Evolutionary conservation across 2,797 vertebrate genomes (phyloP).

Genomic region (Carduelis carduelis): DNA sequence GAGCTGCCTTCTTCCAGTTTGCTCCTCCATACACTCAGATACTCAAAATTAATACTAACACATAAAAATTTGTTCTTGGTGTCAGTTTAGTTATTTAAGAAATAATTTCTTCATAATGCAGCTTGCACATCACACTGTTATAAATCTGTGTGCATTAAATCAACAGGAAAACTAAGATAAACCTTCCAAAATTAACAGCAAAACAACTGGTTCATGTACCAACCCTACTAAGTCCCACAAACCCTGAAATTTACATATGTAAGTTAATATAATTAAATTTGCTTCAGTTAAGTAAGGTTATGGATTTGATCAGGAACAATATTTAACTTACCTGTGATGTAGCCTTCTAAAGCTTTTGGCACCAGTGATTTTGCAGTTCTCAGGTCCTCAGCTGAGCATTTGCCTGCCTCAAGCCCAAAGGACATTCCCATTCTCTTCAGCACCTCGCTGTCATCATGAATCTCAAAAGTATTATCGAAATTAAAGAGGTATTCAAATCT

Average conservation of each 20-base stretch:
- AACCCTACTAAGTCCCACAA: neutral
- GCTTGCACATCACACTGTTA: neutral
- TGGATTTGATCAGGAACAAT: neutral
- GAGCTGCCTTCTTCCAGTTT: neutral
- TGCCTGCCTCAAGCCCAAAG: slow-evolving; percentile 82
- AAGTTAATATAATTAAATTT: neutral
- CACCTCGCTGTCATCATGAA: slow-evolving; percentile 85
- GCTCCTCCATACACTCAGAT: neutral
- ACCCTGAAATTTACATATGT: neutral
- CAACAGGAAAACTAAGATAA: neutral
- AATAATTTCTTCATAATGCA: neutral
- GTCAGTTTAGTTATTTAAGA: neutral
- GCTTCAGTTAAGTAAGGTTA: neutral
- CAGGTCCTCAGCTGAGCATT: slow-evolving; percentile 81
- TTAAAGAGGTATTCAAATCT: slow-evolving; percentile 90
- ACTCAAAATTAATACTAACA: neutral
- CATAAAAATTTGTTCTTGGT: neutral
- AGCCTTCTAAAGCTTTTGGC: slow-evolving; percentile 84
- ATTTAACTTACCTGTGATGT: slow-evolving; percentile 78
- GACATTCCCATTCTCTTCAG: slow-evolving; percentile 88
- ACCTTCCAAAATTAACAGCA: neutral
- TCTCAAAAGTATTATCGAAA: slow-evolving; percentile 89
- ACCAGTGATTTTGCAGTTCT: slow-evolving; percentile 81
- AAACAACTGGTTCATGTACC: neutral
- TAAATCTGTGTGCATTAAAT: neutral